Evolutionary conservation across 2,888 invertebrate genomes (phyloP), one percentile per base, ranked within the genome.

Genomic region (Minunthozetes semirufus): DNA sequence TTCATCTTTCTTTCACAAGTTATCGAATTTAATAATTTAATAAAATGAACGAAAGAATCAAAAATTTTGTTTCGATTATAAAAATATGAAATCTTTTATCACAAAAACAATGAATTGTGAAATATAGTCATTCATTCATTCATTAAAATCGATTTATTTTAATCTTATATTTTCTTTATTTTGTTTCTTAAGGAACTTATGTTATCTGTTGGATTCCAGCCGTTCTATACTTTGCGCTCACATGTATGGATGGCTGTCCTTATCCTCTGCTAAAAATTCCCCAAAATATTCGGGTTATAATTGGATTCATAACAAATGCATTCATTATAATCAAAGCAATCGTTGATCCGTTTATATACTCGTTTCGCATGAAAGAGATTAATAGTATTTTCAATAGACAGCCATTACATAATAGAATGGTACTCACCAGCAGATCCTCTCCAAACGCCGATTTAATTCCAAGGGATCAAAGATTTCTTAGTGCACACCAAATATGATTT

Each of bases 301-400:
- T 79, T 27, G 76, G 76, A 78, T 81, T 82, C 71, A 78, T 82
- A 25, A 82, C 82, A 73, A 88, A 88, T 80, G 83, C 85, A 22
- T 84, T 88, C 72, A 83, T 88, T 59, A 86, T 88, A 68, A 81
- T 87, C 77, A 89, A 89, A 80, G 86, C 88, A 48, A 82, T 88
- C 73, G 84, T 86, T 50, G 88, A 89, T 81, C 88, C 88, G 0
- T 87, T 88, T 77, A 88, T 89, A 73, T 89, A 89, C 80, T 87
- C 88, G 13, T 86, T 87, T 8, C 82, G 89, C 72, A 88, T 89
- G 86, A 85, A 86, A 74, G 89, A 89, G 79, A 88, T 89, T 48
- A 61, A 13, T 42, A 42, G 42, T 42, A 13, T 42, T 9, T 42
- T 42, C 42, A 42, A 42, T 42, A 42, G 42, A 42, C 42, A 42